Conservation (phyloP, 2,888 invertebrate genomes). For the Cerastoderma edule region DNA sequence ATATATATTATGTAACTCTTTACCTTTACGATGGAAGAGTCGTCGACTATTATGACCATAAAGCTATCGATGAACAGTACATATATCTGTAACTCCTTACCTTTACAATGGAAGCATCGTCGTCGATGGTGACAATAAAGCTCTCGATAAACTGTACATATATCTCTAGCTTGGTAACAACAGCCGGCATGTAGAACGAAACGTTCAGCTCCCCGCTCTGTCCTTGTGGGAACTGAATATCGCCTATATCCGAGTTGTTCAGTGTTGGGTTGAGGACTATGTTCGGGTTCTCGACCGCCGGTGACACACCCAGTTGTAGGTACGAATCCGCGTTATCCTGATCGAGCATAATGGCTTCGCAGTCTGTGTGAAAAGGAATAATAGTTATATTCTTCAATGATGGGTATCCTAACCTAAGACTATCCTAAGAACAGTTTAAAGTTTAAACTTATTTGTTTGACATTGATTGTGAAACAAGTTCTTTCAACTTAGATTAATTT, state of each 20-base stretch:
- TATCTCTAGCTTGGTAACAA: slow-evolving; percentile 17
- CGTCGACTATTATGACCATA: no score
- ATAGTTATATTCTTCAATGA: no score
- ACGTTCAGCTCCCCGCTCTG: slow-evolving; percentile 18
- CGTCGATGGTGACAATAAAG: slow-evolving; percentile 26
- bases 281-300: slow-evolving; percentile 20
- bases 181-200: slow-evolving; percentile 8
- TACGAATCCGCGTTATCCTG: slow-evolving; percentile 28
- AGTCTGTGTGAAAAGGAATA: no score
- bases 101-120: slow-evolving; percentile 2
- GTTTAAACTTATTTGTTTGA: no score
- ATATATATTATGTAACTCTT: no score
- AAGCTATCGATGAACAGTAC: no score
- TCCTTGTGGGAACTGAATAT: slow-evolving; percentile 17
- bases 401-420: no score
- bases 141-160: slow-evolving; percentile 24
- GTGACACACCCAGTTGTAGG: not conserved
- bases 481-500: no score
- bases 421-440: no score
- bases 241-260: slow-evolving; percentile 1
- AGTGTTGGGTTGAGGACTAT: slow-evolving; percentile 19
- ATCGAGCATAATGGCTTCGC: slow-evolving; percentile 17
- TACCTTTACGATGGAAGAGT: no score
- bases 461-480: no score
- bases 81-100: no score